Conservation (phyloP, 2,888 invertebrate species). For the Pterostichus madidus region DNA sequence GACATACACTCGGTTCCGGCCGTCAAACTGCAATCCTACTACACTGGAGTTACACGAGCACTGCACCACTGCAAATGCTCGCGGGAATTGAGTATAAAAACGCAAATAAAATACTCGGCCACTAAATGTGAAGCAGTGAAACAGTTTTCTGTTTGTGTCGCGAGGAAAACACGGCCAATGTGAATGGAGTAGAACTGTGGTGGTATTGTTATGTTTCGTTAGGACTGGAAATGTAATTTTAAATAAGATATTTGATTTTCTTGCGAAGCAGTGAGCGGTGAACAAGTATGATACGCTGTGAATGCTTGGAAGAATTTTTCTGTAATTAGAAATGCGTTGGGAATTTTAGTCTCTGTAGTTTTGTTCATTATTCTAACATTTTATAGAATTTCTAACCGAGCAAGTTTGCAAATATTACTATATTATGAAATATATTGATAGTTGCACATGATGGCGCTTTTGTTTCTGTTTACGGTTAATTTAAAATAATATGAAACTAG, state of each 20-base stretch:
- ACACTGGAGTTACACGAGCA: too few relatives aligned
- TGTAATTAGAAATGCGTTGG: neutral
- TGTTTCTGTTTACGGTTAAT: too few relatives aligned
- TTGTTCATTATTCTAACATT: too few relatives aligned
- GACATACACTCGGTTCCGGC: too few relatives aligned
- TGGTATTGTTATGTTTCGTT: slow-evolving; percentile 7
- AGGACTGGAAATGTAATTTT: slow-evolving; percentile 2
- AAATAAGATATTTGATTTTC: slow-evolving; percentile 24
- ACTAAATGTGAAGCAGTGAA: neutral
- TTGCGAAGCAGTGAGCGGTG: neutral
- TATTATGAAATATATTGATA: too few relatives aligned
- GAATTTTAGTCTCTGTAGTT: too few relatives aligned
- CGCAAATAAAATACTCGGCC: slow-evolving; percentile 9
- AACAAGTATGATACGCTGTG: neutral
- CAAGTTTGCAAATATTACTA: too few relatives aligned
- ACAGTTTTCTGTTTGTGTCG: neutral
- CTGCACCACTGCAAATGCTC: too few relatives aligned
- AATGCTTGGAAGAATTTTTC: neutral
- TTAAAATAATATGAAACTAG: too few relatives aligned
- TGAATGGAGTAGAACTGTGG: neutral
- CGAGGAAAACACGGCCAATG: neutral
- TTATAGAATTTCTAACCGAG: too few relatives aligned
- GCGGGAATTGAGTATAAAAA: neutral
- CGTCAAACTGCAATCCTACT: too few relatives aligned
- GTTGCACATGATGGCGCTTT: too few relatives aligned